Evolutionary conservation across 1,140 invertebrate genomes (phyloP).

Genomic region (Bilobella aurantiaca): DNA sequence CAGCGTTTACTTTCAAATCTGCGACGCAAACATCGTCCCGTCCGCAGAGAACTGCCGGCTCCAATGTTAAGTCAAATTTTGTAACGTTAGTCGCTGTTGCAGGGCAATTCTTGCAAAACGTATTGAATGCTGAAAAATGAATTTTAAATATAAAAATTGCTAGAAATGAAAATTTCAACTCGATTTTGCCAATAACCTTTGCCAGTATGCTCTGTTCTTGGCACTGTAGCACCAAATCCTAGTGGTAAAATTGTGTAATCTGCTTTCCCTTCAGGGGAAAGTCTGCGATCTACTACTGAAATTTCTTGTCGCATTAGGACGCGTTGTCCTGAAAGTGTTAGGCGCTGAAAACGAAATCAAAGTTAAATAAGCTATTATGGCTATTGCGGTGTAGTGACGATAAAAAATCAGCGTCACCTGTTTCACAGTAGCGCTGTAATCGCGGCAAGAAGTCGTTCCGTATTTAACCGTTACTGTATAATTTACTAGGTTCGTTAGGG

Average conservation of each 20-base stretch:
- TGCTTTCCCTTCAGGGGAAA: not conserved
- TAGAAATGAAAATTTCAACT: not conserved
- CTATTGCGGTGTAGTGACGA: too few relatives aligned
- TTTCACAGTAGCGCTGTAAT: not conserved
- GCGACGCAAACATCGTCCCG: not conserved
- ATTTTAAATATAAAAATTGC: not conserved
- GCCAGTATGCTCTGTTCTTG: not conserved
- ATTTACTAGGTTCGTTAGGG: not conserved
- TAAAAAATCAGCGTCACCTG: too few relatives aligned
- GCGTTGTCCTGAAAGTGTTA: not conserved
- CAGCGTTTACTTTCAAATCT: not conserved
- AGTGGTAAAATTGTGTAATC: not conserved
- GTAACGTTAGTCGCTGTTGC: not conserved
- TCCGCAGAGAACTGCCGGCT: not conserved
- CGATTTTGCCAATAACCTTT: not conserved
- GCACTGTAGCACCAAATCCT: not conserved
- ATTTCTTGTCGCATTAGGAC: not conserved
- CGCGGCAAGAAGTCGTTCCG: not conserved
- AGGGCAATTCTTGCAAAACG: slow-evolving; percentile 7
- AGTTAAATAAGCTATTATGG: too few relatives aligned
- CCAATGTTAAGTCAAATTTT: not conserved
- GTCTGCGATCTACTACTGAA: not conserved
- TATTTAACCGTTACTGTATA: not conserved
- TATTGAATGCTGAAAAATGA: not conserved
- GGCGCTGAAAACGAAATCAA: not conserved